phyloP scores from a whole-genome alignment of 2,888 invertebrate species.

The Melanostoma mellinum region DNA sequence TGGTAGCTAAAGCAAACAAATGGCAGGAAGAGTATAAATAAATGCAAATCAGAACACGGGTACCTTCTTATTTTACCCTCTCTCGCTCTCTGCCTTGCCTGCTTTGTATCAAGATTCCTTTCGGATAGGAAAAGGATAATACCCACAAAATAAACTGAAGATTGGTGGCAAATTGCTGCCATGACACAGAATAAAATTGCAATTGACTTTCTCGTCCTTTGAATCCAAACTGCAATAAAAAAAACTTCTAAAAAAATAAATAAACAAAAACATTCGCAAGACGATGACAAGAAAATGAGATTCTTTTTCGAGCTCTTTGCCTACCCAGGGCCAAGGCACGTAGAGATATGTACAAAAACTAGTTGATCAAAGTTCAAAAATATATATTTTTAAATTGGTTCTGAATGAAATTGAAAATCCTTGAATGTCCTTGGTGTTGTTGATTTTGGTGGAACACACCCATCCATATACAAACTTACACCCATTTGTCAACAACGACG shows the following conservation, averaged over 20 bases:
- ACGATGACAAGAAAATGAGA: constrained; percentile 16
- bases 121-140: constrained; percentile 27
- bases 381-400: constrained; percentile 46
- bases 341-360: constrained; percentile 14
- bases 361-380: constrained; percentile 44
- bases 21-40: constrained; percentile 59
- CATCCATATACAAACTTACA: no score
- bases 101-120: not conserved
- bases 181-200: constrained; percentile 35
- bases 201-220: constrained; percentile 49
- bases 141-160: constrained; percentile 38
- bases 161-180: constrained; percentile 46
- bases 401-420: constrained; percentile 29
- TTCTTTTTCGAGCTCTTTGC: not conserved
- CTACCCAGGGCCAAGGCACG: not conserved
- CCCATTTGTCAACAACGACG: not conserved
- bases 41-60: constrained; percentile 58
- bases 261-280: constrained; percentile 11
- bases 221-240: constrained; percentile 37
- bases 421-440: not conserved
- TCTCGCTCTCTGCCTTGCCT: not conserved
- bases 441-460: constrained; percentile 6
- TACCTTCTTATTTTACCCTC: constrained; percentile 7
- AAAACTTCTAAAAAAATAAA: constrained; percentile 4
- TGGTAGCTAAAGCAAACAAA: constrained; percentile 56